These are phyloP conservation scores for Eucriotettix oculatus DNA, from an alignment of 2,888 invertebrate species.

Conservation along the genomic window DNA sequence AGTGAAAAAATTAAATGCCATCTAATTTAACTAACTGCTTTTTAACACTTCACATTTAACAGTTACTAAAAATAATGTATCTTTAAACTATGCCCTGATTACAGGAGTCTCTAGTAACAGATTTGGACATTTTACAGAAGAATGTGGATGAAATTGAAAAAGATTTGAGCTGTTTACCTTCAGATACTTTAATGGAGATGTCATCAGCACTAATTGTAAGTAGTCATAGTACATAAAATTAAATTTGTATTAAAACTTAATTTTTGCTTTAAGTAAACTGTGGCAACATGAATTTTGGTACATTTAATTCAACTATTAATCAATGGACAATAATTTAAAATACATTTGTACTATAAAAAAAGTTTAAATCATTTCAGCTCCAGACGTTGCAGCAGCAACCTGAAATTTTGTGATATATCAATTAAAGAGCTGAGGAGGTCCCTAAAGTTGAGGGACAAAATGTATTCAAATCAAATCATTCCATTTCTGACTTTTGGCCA, in stretches of 20 bases:
- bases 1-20: background rate
- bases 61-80: background rate
- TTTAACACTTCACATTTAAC: background rate
- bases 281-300: no score
- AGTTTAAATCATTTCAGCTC: no score
- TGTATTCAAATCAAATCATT: no score
- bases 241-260: background rate
- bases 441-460: no score
- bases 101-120: conserved; percentile 28
- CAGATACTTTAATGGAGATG: conserved; percentile 54
- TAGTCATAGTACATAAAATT: conserved; percentile 11
- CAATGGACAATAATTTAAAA: no score
- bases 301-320: no score
- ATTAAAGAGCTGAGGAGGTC: no score
- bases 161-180: conserved; percentile 48
- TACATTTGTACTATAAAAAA: no score
- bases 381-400: no score
- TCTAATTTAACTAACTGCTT: background rate
- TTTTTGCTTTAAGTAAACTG: no score
- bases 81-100: conserved; percentile 5
- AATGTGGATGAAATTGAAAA: conserved; percentile 50
- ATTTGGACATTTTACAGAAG: conserved; percentile 51
- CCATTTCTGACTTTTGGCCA: no score
- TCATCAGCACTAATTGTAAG: conserved; percentile 55
- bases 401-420: no score